Evolutionary conservation across 2,888 invertebrate species (phyloP), one percentile per base, ranked within the genome.

Genomic region (Drosophila kambysellisi): DNA sequence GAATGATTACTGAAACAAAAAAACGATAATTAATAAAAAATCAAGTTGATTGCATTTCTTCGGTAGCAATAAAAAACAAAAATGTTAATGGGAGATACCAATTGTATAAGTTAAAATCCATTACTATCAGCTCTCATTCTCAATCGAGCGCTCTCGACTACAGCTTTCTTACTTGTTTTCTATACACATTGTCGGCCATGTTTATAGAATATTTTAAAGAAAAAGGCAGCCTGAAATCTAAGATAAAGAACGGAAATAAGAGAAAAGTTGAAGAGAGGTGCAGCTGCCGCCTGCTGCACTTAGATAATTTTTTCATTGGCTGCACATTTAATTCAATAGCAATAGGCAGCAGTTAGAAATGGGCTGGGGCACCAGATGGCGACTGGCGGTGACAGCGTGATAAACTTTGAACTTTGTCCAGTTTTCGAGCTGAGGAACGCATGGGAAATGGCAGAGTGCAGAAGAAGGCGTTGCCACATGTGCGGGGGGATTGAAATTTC

Each of bases 231-330:
- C n/a, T 20, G 29, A 30, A 33, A 25, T 29, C 33, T 48, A 29
- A 9, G 17, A 15, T 43, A 20, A 33, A 29, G 25, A 56, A 35
- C 33, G 65, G 48, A 73, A 73, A 61, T 66, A 48, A 51, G 43
- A 37, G n/a, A 12, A 70, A 39, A 62, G 52, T 7, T 33, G 6
- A n/a, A 5, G 46, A 8, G 56, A 1, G 1, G 25, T 25, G 15
- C 25, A 46, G 33, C 3, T 41, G 30, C 61, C 48, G 51, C 50
- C 62, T 43, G 71, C 64, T 54, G 51, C 60, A 72, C 79, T 81
- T 69, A 58, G 62, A 73, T 74, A 68, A 81, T 71, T 81, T 79
- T 71, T 60, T 71, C 71, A 79, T 68, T 71, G 70, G 64, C 71
- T 71, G 57, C 54, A 73, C 61, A 73, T 50, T 67, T 60, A 63